Evolutionary conservation across 2,113 vertebrate genomes (phyloP).

Genomic region (Mastomys coucha): DNA sequence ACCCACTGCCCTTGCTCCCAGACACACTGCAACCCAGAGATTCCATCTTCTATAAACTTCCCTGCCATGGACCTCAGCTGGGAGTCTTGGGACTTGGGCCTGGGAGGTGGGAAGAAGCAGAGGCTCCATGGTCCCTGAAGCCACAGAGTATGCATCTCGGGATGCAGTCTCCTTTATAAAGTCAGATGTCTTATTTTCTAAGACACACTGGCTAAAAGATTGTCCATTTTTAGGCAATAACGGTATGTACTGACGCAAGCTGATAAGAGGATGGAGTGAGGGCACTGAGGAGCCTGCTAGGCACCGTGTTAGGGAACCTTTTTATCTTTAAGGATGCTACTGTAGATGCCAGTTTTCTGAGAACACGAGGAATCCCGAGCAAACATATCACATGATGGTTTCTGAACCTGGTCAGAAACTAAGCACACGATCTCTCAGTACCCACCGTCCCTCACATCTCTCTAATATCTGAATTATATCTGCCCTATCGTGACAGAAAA

Average conservation of each 20-base stretch:
- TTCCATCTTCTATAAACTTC: no score
- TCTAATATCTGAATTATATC: no score
- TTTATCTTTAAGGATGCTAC: fast-evolving
- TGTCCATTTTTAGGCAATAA: fast-evolving
- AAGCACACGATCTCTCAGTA: no score
- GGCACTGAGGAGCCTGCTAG: no score
- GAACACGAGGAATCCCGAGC: not conserved
- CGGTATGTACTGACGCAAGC: fast-evolving
- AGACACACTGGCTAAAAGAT: not conserved
- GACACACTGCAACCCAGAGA: fast-evolving
- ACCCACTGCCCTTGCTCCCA: not conserved
- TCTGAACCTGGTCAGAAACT: not conserved
- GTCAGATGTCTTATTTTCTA: not conserved
- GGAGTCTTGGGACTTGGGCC: fast-evolving
- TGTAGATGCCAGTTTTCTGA: fast-evolving
- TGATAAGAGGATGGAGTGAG: not conserved
- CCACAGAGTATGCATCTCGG: not conserved
- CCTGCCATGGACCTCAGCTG: not conserved
- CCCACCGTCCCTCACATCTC: not conserved
- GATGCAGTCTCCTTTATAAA: fast-evolving
- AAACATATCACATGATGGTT: fast-evolving
- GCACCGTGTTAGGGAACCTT: no score
- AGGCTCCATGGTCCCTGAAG: fast-evolving
- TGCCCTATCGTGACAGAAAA: not conserved
- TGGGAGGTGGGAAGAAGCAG: fast-evolving